Evolutionary conservation across 2,113 vertebrate species (phyloP).

Genomic region (Prionailurus viverrinus): DNA sequence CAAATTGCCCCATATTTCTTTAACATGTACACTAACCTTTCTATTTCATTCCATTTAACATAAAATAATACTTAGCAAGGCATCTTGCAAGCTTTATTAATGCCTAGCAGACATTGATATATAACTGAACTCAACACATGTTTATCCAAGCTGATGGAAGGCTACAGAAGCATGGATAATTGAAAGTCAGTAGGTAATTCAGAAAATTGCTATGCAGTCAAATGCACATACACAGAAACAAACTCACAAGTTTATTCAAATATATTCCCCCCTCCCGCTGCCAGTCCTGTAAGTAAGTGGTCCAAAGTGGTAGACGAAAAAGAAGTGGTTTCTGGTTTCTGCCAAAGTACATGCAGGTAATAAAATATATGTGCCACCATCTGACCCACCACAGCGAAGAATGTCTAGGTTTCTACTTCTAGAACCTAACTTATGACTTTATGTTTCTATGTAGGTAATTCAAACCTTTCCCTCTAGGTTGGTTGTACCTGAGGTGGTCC

Average conservation of each 20-base stretch:
- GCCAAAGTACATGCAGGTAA: neutral
- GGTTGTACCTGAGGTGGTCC: neutral
- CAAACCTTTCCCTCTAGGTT: neutral
- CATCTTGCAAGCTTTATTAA: constrained; percentile 54
- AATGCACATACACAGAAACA: neutral
- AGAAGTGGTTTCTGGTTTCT: neutral
- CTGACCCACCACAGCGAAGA: neutral
- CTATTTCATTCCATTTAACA: constrained; percentile 38
- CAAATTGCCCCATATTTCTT: constrained; percentile 31
- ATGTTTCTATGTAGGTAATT: neutral
- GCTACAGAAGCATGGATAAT: constrained; percentile 10
- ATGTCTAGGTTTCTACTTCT: neutral
- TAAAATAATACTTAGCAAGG: constrained; percentile 51
- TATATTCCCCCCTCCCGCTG: neutral
- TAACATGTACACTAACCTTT: constrained; percentile 24
- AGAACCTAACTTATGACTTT: neutral
- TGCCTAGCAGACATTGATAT: neutral
- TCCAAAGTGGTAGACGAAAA: neutral
- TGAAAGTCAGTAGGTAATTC: constrained; percentile 40
- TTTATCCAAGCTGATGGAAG: constrained; percentile 32
- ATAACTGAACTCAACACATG: constrained; percentile 23
- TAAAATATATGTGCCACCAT: neutral
- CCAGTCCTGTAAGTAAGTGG: neutral
- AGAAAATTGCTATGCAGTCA: constrained; percentile 23
- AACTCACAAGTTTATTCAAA: neutral